Evolutionary conservation across 2,797 vertebrate genomes (phyloP), one percentile per base, ranked within the genome.

Genomic region (Pantherophis vulpinus): DNA sequence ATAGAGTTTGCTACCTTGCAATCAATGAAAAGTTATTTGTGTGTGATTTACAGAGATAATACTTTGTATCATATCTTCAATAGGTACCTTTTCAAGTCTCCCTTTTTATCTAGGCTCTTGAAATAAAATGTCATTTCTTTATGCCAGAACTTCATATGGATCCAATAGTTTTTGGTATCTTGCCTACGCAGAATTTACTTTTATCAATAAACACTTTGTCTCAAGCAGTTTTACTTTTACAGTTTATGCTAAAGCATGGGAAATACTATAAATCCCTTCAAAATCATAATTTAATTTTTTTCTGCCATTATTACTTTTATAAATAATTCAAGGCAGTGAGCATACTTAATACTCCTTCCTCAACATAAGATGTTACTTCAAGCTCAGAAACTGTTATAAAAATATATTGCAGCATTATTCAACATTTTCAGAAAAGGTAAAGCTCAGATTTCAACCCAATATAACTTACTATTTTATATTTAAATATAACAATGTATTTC

Each of bases 381-480:
- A 14, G 18, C 13, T 51, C 13, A 61, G 18, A 79, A n/a, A 16
- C 13, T 37, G 70, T 94, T 87, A 25, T n/a, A 70, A 20, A 66
- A 23, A 93, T 4, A 10, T 7, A 91, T 1, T 16, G 23, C 4
- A 92, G 32, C 10, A 90, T 92, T 25, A 90, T 74, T 54, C 61
- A 88, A 63, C 89, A 12, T 7, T 86, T 47, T 56, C 0, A 0
- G 90, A 96, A 87, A 54, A 0, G 2, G 83, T 87, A 95, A 12
- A 37, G 18, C 91, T n/a, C 59, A 94, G 93, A 56, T 10, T 94
- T 37, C 88, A 92, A 91, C 93, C 56, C 61, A 91, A 92, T 63
- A 23, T 95, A 94, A 56, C 20, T 66, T 51, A 4, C 0, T 60
- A 27, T 87, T 90, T n/a, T 56, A 29, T 47, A 58, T 37, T 91